phyloP scores from a whole-genome alignment of 2,113 vertebrate species.

The Zosterops borbonicus region DNA sequence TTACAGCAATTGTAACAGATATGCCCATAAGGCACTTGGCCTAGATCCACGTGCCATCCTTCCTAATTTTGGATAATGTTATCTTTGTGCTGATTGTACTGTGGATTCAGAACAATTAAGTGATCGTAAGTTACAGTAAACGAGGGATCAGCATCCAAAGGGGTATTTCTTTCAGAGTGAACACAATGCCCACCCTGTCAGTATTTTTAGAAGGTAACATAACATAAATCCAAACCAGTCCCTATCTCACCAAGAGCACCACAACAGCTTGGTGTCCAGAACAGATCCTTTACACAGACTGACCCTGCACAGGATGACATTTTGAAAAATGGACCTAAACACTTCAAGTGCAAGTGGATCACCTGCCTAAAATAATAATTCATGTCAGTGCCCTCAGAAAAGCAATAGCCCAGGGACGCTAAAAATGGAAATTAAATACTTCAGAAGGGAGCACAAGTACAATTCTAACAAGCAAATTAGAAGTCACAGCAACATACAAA shows the following conservation, averaged over 20 bases:
- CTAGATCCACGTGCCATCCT: not conserved
- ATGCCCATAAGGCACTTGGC: slow-evolving; percentile 23
- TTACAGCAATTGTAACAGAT: slow-evolving; percentile 17
- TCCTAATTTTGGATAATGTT: not conserved
- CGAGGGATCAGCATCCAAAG: not conserved
- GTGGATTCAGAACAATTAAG: not conserved
- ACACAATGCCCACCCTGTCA: not conserved
- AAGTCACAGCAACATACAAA: not conserved
- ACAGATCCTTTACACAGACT: not conserved
- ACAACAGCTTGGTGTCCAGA: not conserved
- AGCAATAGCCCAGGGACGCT: not conserved
- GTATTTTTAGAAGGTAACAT: not conserved
- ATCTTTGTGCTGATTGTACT: not conserved
- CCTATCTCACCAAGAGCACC: not conserved
- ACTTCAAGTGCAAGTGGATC: not conserved
- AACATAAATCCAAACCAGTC: not conserved
- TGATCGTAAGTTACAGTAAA: not conserved
- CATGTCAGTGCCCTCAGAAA: not conserved
- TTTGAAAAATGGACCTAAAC: not conserved
- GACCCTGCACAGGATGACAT: not conserved
- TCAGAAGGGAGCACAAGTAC: rapidly evolving
- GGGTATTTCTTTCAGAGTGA: not conserved
- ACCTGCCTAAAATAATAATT: not conserved
- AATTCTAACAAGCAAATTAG: not conserved
- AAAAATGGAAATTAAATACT: not conserved